These are phyloP conservation scores for Sebastes hubbsi DNA, from an alignment of 2,797 vertebrate genomes.

Conservation along the genomic window DNA sequence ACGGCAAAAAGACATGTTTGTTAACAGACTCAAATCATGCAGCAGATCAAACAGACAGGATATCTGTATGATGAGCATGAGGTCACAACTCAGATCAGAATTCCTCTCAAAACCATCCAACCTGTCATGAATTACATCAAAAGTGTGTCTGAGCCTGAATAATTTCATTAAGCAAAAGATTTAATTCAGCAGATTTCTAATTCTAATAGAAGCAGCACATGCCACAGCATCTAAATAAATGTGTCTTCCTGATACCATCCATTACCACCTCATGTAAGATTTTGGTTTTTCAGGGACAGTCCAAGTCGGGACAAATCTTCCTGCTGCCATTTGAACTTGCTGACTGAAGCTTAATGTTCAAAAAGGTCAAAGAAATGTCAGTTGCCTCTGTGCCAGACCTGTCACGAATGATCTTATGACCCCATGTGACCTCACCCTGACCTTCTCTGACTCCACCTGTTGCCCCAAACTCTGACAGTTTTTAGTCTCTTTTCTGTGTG, in stretches of 20 bases:
- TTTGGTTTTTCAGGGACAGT: constrained; percentile 30
- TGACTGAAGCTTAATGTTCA: constrained; percentile 26
- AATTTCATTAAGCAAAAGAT: constrained; percentile 10
- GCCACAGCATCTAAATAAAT: constrained; percentile 34
- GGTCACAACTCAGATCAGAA: not conserved
- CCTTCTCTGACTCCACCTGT: constrained; percentile 32
- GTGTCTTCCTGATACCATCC: not conserved
- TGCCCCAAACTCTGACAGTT: constrained; percentile 13
- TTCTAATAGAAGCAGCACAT: constrained; percentile 43
- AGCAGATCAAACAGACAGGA: not conserved
- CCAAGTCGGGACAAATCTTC: constrained; percentile 28
- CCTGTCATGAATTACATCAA: not conserved
- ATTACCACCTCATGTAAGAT: constrained; percentile 50
- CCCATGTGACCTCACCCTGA: not conserved
- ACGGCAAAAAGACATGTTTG: not conserved
- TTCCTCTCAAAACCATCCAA: not conserved
- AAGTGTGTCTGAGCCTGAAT: not conserved
- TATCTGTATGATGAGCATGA: not conserved
- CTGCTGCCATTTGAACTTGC: constrained; percentile 32
- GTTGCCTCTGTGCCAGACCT: not conserved
- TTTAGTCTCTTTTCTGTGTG: not conserved
- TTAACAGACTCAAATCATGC: not conserved
- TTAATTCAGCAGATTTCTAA: constrained; percentile 37
- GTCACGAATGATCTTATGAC: constrained; percentile 3
- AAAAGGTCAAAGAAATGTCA: constrained; percentile 25